Conservation (phyloP, 2,888 invertebrate genomes). For the Zygothrica quintamaculata region DNA sequence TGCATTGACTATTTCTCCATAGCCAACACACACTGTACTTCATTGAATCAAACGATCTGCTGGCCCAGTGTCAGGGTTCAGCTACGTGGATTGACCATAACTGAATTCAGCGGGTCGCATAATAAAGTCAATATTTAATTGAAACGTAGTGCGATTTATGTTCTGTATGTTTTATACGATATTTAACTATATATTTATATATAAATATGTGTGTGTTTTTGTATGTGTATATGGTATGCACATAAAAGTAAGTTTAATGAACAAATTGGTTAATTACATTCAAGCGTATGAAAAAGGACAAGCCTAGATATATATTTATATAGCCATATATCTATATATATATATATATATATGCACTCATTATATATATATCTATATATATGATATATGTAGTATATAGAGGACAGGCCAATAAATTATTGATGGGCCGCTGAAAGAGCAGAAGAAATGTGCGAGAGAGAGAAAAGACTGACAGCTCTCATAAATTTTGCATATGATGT, state of each 20-base stretch:
- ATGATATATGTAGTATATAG: conserved; percentile 30
- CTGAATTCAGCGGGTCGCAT: conserved; percentile 45
- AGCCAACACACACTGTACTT: conserved; percentile 42
- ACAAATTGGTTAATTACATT: conserved; percentile 75
- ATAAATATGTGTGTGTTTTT: too few relatives aligned
- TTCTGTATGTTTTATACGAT: not conserved
- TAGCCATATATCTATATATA: not conserved
- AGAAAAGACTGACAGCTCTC: conserved; percentile 32
- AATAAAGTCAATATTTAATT: conserved; percentile 75
- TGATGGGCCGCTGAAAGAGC: conserved; percentile 22
- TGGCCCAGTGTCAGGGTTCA: conserved; percentile 6
- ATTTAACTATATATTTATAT: conserved; percentile 12
- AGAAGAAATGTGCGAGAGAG: conserved; percentile 2
- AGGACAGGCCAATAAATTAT: conserved; percentile 32
- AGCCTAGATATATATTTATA: conserved; percentile 1
- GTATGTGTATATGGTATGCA: too few relatives aligned
- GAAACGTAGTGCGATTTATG: conserved; percentile 64
- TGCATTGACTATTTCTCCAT: not conserved
- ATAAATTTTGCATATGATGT: conserved; percentile 44
- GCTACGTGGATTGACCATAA: conserved; percentile 26
- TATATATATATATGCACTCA: too few relatives aligned
- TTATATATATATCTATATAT: conserved; percentile 14
- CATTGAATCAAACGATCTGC: conserved; percentile 40
- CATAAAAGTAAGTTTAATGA: conserved; percentile 76
- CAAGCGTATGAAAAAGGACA: conserved; percentile 31